phyloP scores from a whole-genome alignment of 2,888 invertebrate species.

The Harpalus rufipes region DNA sequence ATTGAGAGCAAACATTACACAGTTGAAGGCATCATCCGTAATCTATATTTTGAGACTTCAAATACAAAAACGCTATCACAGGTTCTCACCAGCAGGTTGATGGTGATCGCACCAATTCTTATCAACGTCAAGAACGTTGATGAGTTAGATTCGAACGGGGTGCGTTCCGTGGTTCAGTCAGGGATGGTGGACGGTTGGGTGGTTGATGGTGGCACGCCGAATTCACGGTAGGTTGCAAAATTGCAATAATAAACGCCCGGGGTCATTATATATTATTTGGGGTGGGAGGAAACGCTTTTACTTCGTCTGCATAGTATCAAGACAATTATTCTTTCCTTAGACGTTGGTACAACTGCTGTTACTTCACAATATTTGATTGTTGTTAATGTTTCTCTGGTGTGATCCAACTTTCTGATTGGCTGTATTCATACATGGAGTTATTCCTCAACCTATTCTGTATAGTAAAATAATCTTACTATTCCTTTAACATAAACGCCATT shows the following conservation, averaged over 20 bases:
- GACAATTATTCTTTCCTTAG: too few species aligned
- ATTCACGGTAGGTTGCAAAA: constrained; percentile 53
- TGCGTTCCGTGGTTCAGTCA: constrained; percentile 52
- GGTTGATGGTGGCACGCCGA: constrained; percentile 51
- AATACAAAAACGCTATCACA: constrained; percentile 64
- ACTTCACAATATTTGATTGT: too few species aligned
- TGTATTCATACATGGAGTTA: too few species aligned
- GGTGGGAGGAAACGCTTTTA: too few species aligned
- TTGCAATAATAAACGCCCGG: constrained; percentile 11
- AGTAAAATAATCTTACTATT: too few species aligned
- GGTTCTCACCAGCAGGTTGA: constrained; percentile 37
- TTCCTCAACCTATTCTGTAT: too few species aligned
- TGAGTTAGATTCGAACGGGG: constrained; percentile 31
- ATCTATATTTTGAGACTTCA: constrained; percentile 60
- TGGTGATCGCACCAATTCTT: constrained; percentile 57
- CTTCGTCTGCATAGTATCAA: too few species aligned
- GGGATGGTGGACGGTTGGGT: constrained; percentile 15
- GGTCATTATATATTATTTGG: too few species aligned
- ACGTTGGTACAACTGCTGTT: too few species aligned
- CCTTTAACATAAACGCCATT: too few species aligned
- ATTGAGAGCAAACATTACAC: constrained; percentile 58
- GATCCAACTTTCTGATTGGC: too few species aligned
- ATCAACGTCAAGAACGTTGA: constrained; percentile 23
- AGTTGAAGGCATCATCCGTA: constrained; percentile 56
- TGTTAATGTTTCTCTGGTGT: too few species aligned